Conservation (phyloP, 1,140 invertebrate genomes). For the Sycophaga agraensis region DNA sequence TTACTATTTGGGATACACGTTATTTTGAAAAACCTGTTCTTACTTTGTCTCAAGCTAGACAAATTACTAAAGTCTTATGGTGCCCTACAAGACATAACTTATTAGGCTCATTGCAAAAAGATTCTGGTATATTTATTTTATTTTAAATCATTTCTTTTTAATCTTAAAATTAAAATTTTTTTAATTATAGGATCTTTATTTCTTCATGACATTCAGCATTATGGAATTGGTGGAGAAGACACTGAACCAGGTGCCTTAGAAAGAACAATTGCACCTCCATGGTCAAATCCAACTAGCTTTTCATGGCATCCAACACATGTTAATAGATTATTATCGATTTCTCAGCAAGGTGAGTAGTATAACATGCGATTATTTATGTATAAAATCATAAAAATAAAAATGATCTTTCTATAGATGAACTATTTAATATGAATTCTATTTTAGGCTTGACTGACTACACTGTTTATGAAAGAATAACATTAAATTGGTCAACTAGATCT, state of each 20-base stretch:
- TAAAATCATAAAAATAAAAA: too few species aligned
- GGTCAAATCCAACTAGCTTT: constrained; percentile 67
- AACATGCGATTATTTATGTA: background rate
- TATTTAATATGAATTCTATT: constrained; percentile 31
- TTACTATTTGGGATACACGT: constrained; percentile 85
- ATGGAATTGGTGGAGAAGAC: constrained; percentile 65
- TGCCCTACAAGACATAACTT: constrained; percentile 85
- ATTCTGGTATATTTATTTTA: constrained; percentile 52
- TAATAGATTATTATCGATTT: constrained; percentile 73
- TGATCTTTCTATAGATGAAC: background rate
- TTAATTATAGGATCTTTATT: constrained; percentile 62
- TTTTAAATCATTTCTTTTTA: constrained; percentile 15
- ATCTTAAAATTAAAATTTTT: constrained; percentile 4
- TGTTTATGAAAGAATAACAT: constrained; percentile 78
- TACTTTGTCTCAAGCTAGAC: constrained; percentile 69
- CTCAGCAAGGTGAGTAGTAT: constrained; percentile 57
- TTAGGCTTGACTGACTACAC: constrained; percentile 70
- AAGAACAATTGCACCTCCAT: constrained; percentile 65
- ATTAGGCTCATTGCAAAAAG: constrained; percentile 73
- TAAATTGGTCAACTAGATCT: constrained; percentile 74
- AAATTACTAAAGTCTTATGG: constrained; percentile 78
- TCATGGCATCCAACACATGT: constrained; percentile 81
- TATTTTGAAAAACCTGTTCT: constrained; percentile 84
- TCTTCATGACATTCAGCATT: constrained; percentile 80
- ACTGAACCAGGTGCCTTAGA: constrained; percentile 76